Evolutionary conservation across 2,888 invertebrate species (phyloP).

Genomic region (Yponomeuta plumbellus): DNA sequence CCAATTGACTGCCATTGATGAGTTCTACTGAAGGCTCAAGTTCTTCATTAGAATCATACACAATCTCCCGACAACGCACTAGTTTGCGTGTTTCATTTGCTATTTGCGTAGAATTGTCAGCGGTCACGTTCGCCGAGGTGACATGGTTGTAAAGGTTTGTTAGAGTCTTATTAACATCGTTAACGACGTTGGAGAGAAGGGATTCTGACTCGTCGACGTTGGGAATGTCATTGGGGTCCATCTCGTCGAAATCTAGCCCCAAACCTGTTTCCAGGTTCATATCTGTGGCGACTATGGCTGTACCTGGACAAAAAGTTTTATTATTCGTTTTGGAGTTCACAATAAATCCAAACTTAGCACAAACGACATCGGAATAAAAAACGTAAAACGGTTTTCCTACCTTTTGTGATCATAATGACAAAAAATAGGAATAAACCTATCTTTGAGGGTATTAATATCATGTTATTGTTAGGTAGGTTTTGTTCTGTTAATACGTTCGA

Average conservation of each 20-base stretch:
- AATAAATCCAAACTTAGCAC: neutral
- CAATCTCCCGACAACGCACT: constrained; percentile 60
- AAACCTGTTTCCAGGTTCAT: neutral
- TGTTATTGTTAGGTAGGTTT: neutral
- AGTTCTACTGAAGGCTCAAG: constrained; percentile 74
- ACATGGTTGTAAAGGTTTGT: constrained; percentile 64
- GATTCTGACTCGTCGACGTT: constrained; percentile 69
- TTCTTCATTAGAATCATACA: constrained; percentile 52
- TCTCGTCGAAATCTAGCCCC: neutral
- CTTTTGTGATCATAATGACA: neutral
- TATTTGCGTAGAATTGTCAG: constrained; percentile 51
- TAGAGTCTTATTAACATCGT: constrained; percentile 65
- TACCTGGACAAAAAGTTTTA: neutral
- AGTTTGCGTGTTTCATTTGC: constrained; percentile 63
- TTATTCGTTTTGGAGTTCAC: neutral
- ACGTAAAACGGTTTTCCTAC: neutral
- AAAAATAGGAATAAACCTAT: neutral
- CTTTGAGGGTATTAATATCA: neutral
- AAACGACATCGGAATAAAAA: neutral
- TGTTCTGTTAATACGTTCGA: neutral
- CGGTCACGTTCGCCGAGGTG: constrained; percentile 58
- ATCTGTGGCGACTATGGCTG: neutral
- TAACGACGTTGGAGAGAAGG: constrained; percentile 61
- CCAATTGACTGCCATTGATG: constrained; percentile 83
- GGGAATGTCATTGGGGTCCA: constrained; percentile 37